Conservation (phyloP, 2,113 vertebrate species). For the Sterrhoptilus dennistouni region DNA sequence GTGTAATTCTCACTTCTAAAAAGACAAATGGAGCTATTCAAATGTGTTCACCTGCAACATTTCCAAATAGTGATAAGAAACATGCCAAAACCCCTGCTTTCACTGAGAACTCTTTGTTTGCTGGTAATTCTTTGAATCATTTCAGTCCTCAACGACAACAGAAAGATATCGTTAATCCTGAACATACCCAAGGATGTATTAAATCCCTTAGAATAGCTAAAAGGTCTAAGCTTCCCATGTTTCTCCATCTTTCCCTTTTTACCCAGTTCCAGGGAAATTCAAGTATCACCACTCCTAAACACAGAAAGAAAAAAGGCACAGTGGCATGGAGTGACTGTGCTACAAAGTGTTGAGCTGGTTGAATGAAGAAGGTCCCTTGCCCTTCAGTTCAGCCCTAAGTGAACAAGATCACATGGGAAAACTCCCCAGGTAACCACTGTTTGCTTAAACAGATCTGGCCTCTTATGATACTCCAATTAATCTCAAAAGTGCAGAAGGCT, state of each 20-base stretch:
- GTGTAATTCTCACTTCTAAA: background rate
- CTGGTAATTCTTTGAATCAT: background rate
- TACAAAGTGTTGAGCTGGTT: background rate
- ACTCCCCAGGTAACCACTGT: background rate
- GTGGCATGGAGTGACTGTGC: background rate
- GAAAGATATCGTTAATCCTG: background rate
- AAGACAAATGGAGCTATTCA: background rate
- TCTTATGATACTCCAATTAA: background rate
- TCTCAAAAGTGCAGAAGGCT: background rate
- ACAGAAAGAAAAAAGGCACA: background rate
- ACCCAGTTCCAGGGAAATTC: rapidly evolving
- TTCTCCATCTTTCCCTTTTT: background rate
- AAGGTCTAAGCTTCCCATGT: background rate
- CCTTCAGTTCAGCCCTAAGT: background rate
- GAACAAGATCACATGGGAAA: background rate
- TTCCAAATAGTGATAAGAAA: background rate
- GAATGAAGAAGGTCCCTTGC: rapidly evolving
- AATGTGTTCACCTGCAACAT: background rate
- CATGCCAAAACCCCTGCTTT: background rate
- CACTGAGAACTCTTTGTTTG: background rate
- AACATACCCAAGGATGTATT: background rate
- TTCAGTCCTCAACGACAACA: background rate
- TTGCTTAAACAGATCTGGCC: background rate
- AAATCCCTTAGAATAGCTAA: background rate
- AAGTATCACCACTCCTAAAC: background rate